Conservation (phyloP, 2,113 vertebrate genomes). For the Oryzias melastigma region DNA sequence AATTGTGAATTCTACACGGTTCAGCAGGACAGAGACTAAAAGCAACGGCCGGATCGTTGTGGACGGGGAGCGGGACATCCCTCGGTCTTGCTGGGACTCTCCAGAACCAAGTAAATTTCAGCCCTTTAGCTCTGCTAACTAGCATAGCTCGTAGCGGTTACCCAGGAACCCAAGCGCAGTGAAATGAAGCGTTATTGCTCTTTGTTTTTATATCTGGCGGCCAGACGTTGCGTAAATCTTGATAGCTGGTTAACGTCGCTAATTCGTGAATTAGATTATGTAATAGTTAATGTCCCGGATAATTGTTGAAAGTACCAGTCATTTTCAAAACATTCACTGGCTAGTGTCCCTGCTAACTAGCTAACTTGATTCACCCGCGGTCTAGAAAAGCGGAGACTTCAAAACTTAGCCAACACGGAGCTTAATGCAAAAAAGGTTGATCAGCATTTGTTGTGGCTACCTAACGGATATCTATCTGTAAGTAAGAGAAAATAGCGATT, state of each 20-base stretch:
- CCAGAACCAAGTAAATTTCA: constrained; percentile 72
- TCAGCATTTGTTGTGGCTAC: constrained; percentile 30
- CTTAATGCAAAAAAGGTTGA: constrained; percentile 34
- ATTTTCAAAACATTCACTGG: constrained; percentile 57
- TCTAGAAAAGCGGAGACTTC: constrained; percentile 55
- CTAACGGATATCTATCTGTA: constrained; percentile 17
- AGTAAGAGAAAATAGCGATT: neutral
- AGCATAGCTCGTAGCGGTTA: constrained; percentile 62
- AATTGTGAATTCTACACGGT: constrained; percentile 21
- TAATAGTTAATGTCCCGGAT: constrained; percentile 6
- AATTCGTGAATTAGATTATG: constrained; percentile 8
- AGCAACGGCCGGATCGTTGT: constrained; percentile 44
- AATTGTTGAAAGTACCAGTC: constrained; percentile 19
- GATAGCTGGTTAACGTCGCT: constrained; percentile 5
- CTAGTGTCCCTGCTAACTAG: constrained; percentile 52
- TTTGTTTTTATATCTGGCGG: constrained; percentile 76
- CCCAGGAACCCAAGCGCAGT: constrained; percentile 70
- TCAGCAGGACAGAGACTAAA: constrained; percentile 28
- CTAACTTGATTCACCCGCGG: constrained; percentile 75
- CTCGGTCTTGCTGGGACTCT: constrained; percentile 64
- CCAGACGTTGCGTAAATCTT: constrained; percentile 42
- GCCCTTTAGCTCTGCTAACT: constrained; percentile 62
- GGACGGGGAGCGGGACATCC: constrained; percentile 62
- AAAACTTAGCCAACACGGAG: constrained; percentile 65
- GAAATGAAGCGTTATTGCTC: constrained; percentile 76